Conservation (phyloP, 2,888 invertebrate species). For the Pelosia muscerda region DNA sequence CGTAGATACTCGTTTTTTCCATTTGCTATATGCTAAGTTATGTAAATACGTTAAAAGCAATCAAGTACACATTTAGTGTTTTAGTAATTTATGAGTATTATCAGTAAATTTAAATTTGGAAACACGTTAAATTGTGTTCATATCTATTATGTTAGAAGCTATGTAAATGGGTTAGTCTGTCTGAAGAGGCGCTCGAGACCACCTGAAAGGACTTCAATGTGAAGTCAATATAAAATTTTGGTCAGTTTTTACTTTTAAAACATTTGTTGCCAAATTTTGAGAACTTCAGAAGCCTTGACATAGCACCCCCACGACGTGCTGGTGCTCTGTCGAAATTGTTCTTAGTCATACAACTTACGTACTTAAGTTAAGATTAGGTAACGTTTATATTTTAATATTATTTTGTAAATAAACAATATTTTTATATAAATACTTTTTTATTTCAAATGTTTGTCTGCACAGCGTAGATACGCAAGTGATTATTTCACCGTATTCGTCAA, state of each 20-base stretch:
- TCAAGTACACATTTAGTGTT: conserved; percentile 2
- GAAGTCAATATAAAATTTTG: conserved; percentile 45
- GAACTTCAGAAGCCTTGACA: conserved; percentile 72
- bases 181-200: conserved; percentile 75
- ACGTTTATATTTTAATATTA: conserved; percentile 60
- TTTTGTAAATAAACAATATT: conserved; percentile 74
- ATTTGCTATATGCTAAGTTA: background rate
- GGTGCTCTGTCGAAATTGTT: conserved; percentile 78
- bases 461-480: background rate
- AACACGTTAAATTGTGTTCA: background rate
- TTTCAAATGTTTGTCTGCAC: conserved; percentile 1
- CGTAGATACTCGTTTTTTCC: background rate
- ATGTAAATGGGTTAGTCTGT: conserved; percentile 55
- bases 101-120: background rate
- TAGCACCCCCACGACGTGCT: conserved; percentile 65
- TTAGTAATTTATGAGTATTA: conserved; percentile 1
- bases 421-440: conserved; percentile 49
- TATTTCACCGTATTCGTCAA: background rate
- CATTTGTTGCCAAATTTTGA: conserved; percentile 72
- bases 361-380: conserved; percentile 64
- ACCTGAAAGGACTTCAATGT: conserved; percentile 39
- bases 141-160: conserved; percentile 1
- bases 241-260: conserved; percentile 45
- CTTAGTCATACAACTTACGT: conserved; percentile 74
- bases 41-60: background rate